Conservation (phyloP, 2,113 vertebrate genomes). For the Piprites chloris region DNA sequence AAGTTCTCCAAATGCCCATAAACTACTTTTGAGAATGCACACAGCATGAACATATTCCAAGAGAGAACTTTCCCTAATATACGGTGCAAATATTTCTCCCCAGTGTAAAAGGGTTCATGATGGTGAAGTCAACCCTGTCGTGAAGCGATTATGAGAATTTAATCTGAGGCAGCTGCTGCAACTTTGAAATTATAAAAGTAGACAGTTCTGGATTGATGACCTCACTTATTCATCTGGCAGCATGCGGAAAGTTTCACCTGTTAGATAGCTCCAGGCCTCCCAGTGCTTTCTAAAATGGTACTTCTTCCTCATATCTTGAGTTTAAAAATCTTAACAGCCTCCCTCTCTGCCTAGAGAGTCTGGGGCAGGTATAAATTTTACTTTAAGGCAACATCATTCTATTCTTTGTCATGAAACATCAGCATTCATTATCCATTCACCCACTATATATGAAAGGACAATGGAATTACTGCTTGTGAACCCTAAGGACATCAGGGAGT, state of each 20-base stretch:
- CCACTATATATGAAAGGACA: background rate
- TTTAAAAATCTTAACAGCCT: background rate
- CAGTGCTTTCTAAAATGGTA: background rate
- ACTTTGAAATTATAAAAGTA: background rate
- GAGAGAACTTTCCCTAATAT: background rate
- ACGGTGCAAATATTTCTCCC: background rate
- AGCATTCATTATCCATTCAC: background rate
- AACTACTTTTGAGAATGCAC: background rate
- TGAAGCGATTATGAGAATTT: background rate
- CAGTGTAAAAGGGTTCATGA: background rate
- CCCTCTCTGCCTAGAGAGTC: background rate
- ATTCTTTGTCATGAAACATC: background rate
- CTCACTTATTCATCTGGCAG: background rate
- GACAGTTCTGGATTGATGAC: background rate
- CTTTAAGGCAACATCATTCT: background rate
- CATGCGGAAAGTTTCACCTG: background rate
- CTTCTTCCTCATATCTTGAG: background rate
- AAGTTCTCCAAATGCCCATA: background rate
- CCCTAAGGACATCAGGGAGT: background rate
- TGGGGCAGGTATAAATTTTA: background rate
- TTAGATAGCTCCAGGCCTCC: background rate
- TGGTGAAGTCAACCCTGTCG: background rate
- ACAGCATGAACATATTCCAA: background rate
- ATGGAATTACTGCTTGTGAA: background rate
- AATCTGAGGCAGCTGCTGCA: background rate